Evolutionary conservation across 2,113 vertebrate species (phyloP), one percentile per base, ranked within the genome.

Genomic region (Mionectes macconnelli): DNA sequence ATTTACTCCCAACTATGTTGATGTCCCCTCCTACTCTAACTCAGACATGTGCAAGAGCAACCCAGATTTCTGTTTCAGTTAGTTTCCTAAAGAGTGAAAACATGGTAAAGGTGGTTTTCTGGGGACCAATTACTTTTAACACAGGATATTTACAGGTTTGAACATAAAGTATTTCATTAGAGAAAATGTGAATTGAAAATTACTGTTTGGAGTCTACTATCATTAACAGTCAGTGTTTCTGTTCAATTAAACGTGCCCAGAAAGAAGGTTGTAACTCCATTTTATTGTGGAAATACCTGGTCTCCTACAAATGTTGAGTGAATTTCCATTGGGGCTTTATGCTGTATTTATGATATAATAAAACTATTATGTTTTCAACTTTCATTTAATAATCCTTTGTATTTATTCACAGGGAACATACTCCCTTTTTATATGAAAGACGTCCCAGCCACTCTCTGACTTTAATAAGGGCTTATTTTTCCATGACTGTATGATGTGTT

Each of bases 401-500:
- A 97, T 97, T 97, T 93, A 97, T 73, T 89, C 59, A 73, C n/a
- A 97, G 94, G 37, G 60, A 95, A 92, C 69, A 87, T 87, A 69
- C 37, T 95, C 88, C 20, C 42, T 95, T 96, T 96, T 89, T 66
- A 93, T 75, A 80, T 1, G 80, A 96, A 95, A 97, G 83, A 91
- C 60, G 17, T 57, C 72, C 76, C 93, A 97, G 93, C 95, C 72
- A 87, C 88, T 80, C 76, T 94, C 86, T 74, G 87, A 92, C 74
- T 97, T 97, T 94, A 95, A 45, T 79, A 96, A 94, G 52, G 87
- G 87, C 90, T 96, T 97, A 92, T 96, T 98, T 98, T 97, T 96
- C 97, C 97, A 96, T 91, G 79, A 96, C 83, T 89, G 64, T 96
- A 97, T 94, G 87, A 97, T 97, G 77, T 96, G 87, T 96, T 96